These are phyloP conservation scores for Andrena minutula DNA, from an alignment of 2,888 invertebrate species.

Conservation along the genomic window DNA sequence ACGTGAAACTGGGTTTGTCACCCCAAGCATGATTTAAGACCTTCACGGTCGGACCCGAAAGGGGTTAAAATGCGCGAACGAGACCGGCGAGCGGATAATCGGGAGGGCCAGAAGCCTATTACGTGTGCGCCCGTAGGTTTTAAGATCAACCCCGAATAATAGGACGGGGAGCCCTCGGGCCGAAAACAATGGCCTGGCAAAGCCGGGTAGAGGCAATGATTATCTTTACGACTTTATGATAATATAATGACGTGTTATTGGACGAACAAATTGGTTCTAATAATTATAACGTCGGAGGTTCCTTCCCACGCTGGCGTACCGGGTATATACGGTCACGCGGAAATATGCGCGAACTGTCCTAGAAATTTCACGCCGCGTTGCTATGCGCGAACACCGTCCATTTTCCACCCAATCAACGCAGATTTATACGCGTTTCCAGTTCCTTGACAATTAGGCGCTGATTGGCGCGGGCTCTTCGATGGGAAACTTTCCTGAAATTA, in stretches of 20 bases:
- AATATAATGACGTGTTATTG: constrained; percentile 61
- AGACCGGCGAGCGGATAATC: constrained; percentile 28
- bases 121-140: constrained; percentile 36
- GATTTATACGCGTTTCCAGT: constrained; percentile 47
- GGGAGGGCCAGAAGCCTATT: constrained; percentile 31
- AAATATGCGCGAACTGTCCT: constrained; percentile 58
- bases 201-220: constrained; percentile 58
- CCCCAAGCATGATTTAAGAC: constrained; percentile 27
- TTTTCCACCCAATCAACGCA: constrained; percentile 34
- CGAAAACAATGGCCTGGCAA: constrained; percentile 53
- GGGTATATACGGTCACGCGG: constrained; percentile 46
- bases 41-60: constrained; percentile 7
- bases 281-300: constrained; percentile 52
- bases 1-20: constrained; percentile 7
- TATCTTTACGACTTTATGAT: constrained; percentile 66
- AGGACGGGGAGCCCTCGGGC: constrained; percentile 23
- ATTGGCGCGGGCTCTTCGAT: too few species aligned
- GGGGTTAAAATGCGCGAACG: constrained; percentile 8
- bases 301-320: constrained; percentile 49
- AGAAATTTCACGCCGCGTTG: constrained; percentile 45
- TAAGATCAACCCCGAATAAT: constrained; percentile 35
- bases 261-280: constrained; percentile 58
- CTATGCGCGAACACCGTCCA: constrained; percentile 38
- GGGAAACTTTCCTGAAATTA: too few species aligned
- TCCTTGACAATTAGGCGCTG: constrained; percentile 42